Conservation (phyloP, 2,113 vertebrate species). For the Origma solitaria region DNA sequence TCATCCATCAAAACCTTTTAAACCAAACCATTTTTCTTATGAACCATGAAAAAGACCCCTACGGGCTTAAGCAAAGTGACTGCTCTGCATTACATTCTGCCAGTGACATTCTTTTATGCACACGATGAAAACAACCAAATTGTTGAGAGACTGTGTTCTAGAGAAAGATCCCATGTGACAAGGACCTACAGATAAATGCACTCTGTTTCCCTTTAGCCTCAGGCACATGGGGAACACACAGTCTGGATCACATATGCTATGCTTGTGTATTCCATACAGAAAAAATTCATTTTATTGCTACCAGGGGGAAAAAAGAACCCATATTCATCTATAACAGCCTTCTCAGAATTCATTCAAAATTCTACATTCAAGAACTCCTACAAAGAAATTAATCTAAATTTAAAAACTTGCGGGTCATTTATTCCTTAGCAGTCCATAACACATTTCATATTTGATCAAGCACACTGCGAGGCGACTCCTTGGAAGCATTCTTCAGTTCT, state of each 20-base stretch:
- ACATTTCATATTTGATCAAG: not conserved
- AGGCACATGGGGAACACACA: not conserved
- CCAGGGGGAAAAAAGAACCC: rapidly evolving
- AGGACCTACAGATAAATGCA: not conserved
- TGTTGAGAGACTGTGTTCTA: not conserved
- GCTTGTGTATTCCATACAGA: not conserved
- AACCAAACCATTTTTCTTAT: not conserved
- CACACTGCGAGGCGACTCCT: rapidly evolving
- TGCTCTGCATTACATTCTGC: not conserved
- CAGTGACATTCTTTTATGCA: not conserved
- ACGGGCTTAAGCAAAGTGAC: not conserved
- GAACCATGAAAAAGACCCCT: not conserved
- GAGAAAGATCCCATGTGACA: not conserved
- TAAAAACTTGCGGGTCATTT: not conserved
- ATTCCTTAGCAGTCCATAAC: not conserved
- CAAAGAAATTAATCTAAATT: not conserved
- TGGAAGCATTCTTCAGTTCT: not conserved
- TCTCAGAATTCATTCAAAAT: not conserved
- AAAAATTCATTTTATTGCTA: not conserved
- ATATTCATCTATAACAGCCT: not conserved
- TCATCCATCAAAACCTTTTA: not conserved
- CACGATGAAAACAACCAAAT: not conserved
- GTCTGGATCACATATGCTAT: not conserved
- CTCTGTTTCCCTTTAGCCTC: not conserved
- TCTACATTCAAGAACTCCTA: not conserved